phyloP scores from a whole-genome alignment of 2,113 vertebrate species.

The Quiscalus mexicanus region DNA sequence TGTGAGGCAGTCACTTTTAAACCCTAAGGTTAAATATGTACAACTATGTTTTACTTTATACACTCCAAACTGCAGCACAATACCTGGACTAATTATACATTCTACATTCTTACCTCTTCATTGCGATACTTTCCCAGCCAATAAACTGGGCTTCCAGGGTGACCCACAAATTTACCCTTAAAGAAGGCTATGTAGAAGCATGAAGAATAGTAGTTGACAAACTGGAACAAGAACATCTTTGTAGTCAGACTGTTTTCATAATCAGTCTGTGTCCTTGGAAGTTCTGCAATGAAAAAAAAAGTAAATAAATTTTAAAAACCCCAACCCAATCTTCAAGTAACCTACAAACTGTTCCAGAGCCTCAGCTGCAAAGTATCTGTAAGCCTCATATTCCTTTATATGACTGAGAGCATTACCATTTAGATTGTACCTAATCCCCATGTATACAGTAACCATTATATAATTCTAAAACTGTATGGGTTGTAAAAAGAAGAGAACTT shows the following conservation, averaged over 20 bases:
- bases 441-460: conserved; percentile 4
- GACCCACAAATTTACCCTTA: conserved; percentile 91
- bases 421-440: conserved; percentile 7
- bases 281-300: conserved; percentile 76
- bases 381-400: neutral
- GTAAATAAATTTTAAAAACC: neutral
- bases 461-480: conserved; percentile 43
- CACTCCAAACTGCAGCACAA: neutral
- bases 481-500: neutral
- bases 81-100: neutral
- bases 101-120: conserved; percentile 83
- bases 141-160: conserved; percentile 87
- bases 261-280: conserved; percentile 90
- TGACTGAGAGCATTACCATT: conserved; percentile 35
- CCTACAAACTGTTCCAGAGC: neutral
- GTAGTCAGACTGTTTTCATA: conserved; percentile 94
- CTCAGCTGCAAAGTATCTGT: neutral
- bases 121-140: conserved; percentile 88
- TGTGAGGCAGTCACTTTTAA: neutral
- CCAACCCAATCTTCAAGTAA: neutral
- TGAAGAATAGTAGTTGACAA: conserved; percentile 96
- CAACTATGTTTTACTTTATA: neutral
- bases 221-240: conserved; percentile 98
- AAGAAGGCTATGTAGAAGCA: conserved; percentile 96
- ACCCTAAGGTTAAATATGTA: neutral